These are phyloP conservation scores for Apogon talboti DNA, from an alignment of 2,797 vertebrate genomes.

Conservation along the genomic window DNA sequence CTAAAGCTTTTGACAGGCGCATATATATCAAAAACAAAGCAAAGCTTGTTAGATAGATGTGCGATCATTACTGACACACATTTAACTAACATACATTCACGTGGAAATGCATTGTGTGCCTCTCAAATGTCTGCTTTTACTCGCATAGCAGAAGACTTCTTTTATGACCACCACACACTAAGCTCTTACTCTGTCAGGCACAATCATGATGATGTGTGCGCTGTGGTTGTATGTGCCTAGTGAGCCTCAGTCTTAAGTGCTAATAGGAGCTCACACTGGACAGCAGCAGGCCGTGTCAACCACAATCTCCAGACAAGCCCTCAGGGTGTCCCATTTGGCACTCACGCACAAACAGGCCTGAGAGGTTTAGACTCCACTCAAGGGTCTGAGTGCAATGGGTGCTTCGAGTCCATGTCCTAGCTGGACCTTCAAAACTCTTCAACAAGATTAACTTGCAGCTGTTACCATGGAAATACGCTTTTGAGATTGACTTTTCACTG, in stretches of 20 bases:
- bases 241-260: slow-evolving; percentile 62
- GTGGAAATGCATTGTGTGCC: slow-evolving; percentile 20
- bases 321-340: slow-evolving; percentile 83
- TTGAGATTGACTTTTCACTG: slow-evolving; percentile 22
- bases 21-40: slow-evolving; percentile 51
- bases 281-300: slow-evolving; percentile 80
- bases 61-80: slow-evolving; percentile 37
- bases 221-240: slow-evolving; percentile 37
- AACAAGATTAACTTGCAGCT: slow-evolving; percentile 58
- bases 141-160: neutral
- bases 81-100: slow-evolving; percentile 39
- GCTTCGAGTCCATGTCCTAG: slow-evolving; percentile 62
- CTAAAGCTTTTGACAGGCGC: slow-evolving; percentile 57
- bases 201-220: slow-evolving; percentile 55
- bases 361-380: slow-evolving; percentile 65
- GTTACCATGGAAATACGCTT: slow-evolving; percentile 40
- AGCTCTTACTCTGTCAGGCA: slow-evolving; percentile 63
- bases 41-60: slow-evolving; percentile 34
- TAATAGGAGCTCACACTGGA: slow-evolving; percentile 77
- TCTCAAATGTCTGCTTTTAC: slow-evolving; percentile 9
- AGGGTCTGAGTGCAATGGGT: slow-evolving; percentile 50
- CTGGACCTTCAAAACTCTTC: slow-evolving; percentile 61
- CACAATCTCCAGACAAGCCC: slow-evolving; percentile 79
- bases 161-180: slow-evolving; percentile 7
- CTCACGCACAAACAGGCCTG: slow-evolving; percentile 41